Conservation (phyloP, 2,113 vertebrate species). For the Anas platyrhynchos region DNA sequence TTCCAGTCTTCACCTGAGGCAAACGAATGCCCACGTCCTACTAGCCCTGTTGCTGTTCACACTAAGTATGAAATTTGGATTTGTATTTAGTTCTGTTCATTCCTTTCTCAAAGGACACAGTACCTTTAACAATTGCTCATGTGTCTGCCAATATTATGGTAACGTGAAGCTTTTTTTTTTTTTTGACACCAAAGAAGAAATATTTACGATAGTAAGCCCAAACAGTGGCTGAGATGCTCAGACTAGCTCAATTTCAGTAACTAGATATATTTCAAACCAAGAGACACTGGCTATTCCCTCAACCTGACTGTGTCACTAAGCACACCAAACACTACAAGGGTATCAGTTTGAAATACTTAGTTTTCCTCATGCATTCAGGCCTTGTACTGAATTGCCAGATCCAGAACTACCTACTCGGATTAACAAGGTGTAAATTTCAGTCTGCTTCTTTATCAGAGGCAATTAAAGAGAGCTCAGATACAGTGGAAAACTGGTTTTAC, state of each 20-base stretch:
- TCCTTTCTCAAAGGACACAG: background rate
- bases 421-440: background rate
- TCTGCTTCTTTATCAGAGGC: background rate
- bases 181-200: background rate
- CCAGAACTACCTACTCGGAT: background rate
- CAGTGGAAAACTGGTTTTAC: background rate
- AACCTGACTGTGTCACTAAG: background rate
- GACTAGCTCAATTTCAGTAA: background rate
- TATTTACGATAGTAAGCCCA: background rate
- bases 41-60: background rate
- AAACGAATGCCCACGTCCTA: background rate
- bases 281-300: background rate
- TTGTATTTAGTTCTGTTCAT: background rate
- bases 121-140: background rate
- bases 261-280: background rate
- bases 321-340: background rate
- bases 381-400: background rate
- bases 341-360: background rate
- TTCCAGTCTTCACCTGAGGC: background rate
- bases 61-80: background rate
- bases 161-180: background rate
- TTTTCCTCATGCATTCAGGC: background rate
- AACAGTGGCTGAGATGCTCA: background rate
- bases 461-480: background rate
- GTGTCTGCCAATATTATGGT: background rate